These are phyloP conservation scores for Chrysemys picta DNA, from an alignment of 2,113 vertebrate species.

Conservation along the genomic window DNA sequence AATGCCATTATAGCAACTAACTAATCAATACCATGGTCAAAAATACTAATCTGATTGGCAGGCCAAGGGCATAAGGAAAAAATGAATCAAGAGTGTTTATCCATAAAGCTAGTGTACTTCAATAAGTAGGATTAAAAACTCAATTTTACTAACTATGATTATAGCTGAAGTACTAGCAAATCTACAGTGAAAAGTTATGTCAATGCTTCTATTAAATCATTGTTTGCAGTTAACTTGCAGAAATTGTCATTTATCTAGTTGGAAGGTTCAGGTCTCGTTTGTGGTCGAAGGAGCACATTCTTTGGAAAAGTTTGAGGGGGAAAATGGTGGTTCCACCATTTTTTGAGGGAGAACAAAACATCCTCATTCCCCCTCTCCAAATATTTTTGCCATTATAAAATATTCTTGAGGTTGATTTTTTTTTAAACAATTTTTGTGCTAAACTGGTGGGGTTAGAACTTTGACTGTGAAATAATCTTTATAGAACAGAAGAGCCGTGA, in stretches of 20 bases:
- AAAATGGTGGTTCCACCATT: background rate
- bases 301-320: constrained; percentile 2
- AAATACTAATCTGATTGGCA: background rate
- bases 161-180: background rate
- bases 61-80: background rate
- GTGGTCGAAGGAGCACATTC: background rate
- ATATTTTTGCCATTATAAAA: background rate
- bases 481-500: background rate
- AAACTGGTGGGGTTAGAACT: constrained; percentile 28
- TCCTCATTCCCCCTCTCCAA: background rate
- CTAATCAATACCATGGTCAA: background rate
- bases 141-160: background rate
- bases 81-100: background rate
- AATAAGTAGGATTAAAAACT: background rate
- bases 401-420: background rate
- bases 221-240: constrained; percentile 18
- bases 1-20: background rate
- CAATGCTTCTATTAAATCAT: accelerated
- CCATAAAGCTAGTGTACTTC: background rate
- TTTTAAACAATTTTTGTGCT: constrained; percentile 11
- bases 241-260: background rate
- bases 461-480: constrained; percentile 27
- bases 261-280: background rate
- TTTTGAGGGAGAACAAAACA: background rate
- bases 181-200: background rate